phyloP scores from a whole-genome alignment of 1,140 invertebrate genomes.

The Zophobas atratus region DNA sequence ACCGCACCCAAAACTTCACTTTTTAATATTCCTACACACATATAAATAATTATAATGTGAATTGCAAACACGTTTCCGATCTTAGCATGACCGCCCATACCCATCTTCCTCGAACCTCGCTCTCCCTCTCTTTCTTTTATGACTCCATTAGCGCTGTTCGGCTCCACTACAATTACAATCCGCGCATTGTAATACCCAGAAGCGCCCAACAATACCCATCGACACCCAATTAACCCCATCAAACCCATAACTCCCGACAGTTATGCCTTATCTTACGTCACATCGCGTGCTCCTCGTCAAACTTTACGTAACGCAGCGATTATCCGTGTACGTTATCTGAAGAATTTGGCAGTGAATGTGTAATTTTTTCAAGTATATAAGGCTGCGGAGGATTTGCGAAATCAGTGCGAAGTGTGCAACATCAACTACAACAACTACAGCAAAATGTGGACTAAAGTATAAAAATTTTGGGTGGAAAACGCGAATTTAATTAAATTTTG shows the following conservation, averaged over 20 bases:
- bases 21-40: not conserved
- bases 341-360: conserved; percentile 21
- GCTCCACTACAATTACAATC: no score
- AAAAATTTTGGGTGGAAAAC: not conserved
- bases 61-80: conserved; percentile 1
- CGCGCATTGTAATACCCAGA: not conserved
- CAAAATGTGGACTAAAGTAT: conserved; percentile 5
- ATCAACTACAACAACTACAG: not conserved
- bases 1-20: not conserved
- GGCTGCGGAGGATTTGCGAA: not conserved
- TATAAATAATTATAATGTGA: not conserved
- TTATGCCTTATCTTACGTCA: conserved; percentile 5
- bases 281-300: conserved; percentile 12
- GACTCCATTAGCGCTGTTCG: no score
- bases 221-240: not conserved
- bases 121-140: no score
- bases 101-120: not conserved
- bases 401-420: conserved; percentile 13
- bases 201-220: not conserved
- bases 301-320: conserved; percentile 15
- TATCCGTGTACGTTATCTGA: conserved; percentile 11
- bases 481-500: no score
- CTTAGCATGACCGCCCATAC: not conserved
- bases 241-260: not conserved
- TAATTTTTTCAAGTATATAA: conserved; percentile 13